Conservation (phyloP, 2,888 invertebrate genomes). For the Cyaniris semiargus region DNA sequence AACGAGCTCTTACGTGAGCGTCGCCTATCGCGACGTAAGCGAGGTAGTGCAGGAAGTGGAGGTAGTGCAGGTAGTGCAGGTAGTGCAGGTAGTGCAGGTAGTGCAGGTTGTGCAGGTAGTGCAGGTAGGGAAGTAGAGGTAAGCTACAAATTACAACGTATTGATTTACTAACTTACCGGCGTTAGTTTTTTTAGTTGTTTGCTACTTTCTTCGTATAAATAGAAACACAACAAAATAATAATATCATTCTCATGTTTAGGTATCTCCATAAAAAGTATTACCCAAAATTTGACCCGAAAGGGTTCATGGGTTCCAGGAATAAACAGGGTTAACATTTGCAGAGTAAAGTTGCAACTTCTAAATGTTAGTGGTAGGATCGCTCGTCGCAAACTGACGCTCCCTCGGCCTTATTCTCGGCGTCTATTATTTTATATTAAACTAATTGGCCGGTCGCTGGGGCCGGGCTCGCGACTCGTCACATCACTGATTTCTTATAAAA, state of each 20-base stretch:
- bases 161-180: too few species aligned
- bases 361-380: not conserved
- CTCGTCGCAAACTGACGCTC: not conserved
- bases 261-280: not conserved
- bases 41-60: too few species aligned
- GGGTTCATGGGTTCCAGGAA: not conserved
- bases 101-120: too few species aligned
- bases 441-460: slow-evolving; percentile 26
- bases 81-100: too few species aligned
- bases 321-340: too few species aligned
- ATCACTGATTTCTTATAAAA: not conserved
- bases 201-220: not conserved
- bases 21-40: not conserved
- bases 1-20: too few species aligned
- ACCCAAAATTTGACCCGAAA: not conserved
- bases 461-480: not conserved
- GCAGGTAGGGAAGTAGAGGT: too few species aligned
- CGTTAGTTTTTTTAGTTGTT: not conserved
- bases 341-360: too few species aligned
- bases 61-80: too few species aligned
- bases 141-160: too few species aligned
- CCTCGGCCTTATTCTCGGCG: slow-evolving; percentile 25
- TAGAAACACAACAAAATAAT: too few species aligned
- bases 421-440: slow-evolving; percentile 43
- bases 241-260: not conserved